Evolutionary conservation across 64 coral and sea anemone genomes (phyloP), one percentile per base, ranked within the genome.

Genomic region (Acropora yongei): DNA sequence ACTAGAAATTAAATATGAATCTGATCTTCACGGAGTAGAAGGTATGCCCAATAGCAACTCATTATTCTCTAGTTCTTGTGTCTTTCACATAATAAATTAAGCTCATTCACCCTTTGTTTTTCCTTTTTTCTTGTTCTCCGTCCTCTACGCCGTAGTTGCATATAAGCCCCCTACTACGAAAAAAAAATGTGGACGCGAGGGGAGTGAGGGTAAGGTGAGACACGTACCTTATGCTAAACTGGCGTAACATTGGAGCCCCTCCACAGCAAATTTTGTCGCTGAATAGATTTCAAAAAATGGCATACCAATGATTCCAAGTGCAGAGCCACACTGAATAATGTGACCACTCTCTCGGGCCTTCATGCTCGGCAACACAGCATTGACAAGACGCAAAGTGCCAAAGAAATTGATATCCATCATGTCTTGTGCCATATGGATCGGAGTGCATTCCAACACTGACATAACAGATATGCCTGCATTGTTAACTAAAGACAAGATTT

Each of bases 211-310:
- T 30, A 30, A 30, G 3, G 17, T 39, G 39, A 3, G n/a, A 77
- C 49, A 44, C 76, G 44, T 58, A 92, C 90, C 57, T 86, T 41
- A 92, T 87, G 9, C 86, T 92, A 76, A 92, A 92, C 20, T 86
- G 74, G 18, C 69, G 49, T 41, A 92, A 80, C 17, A 92, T n/a
- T n/a, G 90, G 73, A 65, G 90, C 6, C 84, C 91, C 18, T 93
- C 91, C 6, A 93, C 67, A 13, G 91, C 91, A 88, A 93, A 93
- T 65, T 93, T 93, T 8, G 91, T 72, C 43, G 91, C 75, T 44
- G 57, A 45, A 78, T 93, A 93, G 18, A 72, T 53, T 18, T 93
- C 84, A 6, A 48, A 41, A 18, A 87, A 93, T 0, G 91, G 83
- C 4, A 74, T 2, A 14, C 84, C 83, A 72, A 73, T 5, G 1